A percentile compares a stretch with the other conserved stretches of the same genome.
phyloP scores from a whole-genome alignment of 2,113 vertebrate species.

The Aramus guarauna region DNA sequence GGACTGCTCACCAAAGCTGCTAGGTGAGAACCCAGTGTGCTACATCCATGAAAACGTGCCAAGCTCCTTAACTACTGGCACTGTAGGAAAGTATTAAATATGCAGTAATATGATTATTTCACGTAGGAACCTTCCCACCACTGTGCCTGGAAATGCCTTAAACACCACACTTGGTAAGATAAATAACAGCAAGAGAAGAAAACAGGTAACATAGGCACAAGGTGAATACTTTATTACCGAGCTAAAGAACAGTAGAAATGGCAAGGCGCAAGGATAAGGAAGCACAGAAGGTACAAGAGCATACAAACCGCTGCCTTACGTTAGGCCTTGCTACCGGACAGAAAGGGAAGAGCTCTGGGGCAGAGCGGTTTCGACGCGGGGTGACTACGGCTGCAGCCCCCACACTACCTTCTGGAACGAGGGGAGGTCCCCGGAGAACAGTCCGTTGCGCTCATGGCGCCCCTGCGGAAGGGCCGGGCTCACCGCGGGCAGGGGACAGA shows the following conservation, averaged over 20 bases:
- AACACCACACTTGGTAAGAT: background rate
- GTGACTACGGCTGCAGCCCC: background rate
- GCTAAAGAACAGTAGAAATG: fast-evolving
- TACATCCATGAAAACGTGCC: fast-evolving
- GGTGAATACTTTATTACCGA: background rate
- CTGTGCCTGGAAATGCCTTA: background rate
- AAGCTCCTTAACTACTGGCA: background rate
- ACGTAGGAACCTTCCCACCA: background rate
- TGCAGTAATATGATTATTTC: fast-evolving
- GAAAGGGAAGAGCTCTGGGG: too few species aligned
- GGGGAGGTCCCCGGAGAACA: background rate
- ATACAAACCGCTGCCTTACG: fast-evolving
- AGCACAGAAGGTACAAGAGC: fast-evolving
- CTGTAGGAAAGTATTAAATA: fast-evolving
- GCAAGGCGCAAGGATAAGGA: fast-evolving
- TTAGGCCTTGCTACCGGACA: fast-evolving
- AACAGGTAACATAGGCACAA: background rate
- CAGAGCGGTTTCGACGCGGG: background rate
- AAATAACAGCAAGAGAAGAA: too few species aligned
- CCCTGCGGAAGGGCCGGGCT: background rate
- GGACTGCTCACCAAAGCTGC: background rate
- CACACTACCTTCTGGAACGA: constrained; percentile 58
- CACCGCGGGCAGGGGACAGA: fast-evolving
- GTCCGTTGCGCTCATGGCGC: background rate
- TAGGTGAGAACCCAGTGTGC: background rate